Evolutionary conservation across 1,140 invertebrate species (phyloP).

Genomic region (Leptonema lineaticorne): DNA sequence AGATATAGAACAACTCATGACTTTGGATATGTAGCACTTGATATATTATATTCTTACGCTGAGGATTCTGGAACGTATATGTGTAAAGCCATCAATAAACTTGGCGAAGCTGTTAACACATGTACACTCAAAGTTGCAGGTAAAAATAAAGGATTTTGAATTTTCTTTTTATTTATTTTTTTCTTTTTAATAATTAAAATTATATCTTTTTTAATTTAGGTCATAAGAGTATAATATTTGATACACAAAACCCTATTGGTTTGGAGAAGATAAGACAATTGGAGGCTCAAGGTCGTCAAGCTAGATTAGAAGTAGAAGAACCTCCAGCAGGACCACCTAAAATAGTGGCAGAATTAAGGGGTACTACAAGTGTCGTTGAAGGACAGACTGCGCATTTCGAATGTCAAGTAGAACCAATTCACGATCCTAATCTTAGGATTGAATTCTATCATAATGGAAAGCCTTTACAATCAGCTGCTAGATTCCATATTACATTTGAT

Average conservation of each 20-base stretch:
- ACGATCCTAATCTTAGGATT: conserved; percentile 86
- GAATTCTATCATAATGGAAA: conserved; percentile 92
- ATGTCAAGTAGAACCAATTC: conserved; percentile 86
- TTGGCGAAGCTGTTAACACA: conserved; percentile 90
- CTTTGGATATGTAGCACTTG: conserved; percentile 93
- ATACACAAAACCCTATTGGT: conserved; percentile 91
- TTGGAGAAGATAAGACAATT: conserved; percentile 88
- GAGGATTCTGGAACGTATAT: conserved; percentile 95
- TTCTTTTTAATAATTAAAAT: conserved; percentile 35
- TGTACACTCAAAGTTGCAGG: conserved; percentile 82
- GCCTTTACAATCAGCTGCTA: conserved; percentile 78
- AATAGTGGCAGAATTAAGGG: conserved; percentile 79
- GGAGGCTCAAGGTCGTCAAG: conserved; percentile 77
- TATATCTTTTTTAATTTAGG: conserved; percentile 56
- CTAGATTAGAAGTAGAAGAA: conserved; percentile 79
- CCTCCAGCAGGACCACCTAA: conserved; percentile 74
- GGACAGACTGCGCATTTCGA: conserved; percentile 89
- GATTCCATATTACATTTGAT: conserved; percentile 92
- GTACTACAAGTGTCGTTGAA: conserved; percentile 81
- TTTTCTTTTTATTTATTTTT: conserved; percentile 12
- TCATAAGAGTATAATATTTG: conserved; percentile 80
- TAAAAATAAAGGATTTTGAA: no score
- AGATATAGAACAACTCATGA: conserved; percentile 90
- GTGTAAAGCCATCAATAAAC: conserved; percentile 88
- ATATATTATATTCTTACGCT: conserved; percentile 89